These are phyloP conservation scores for Xiphophorus hellerii DNA, from an alignment of 2,113 vertebrate species.

Conservation along the genomic window DNA sequence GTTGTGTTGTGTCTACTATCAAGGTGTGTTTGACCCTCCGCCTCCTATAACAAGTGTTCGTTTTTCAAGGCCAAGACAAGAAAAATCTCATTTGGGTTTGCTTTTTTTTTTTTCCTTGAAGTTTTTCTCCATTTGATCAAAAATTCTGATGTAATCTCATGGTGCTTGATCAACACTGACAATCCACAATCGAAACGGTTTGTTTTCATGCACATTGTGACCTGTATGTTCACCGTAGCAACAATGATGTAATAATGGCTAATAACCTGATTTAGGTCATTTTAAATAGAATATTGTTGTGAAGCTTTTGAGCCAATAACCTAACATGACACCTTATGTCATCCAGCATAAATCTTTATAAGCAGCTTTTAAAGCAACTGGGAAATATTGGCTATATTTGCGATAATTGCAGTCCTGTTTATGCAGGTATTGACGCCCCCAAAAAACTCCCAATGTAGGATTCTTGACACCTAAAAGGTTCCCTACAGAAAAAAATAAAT, in stretches of 20 bases:
- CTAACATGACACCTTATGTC: too few species aligned
- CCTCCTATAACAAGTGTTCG: slow-evolving; percentile 44
- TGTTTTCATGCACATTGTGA: slow-evolving; percentile 61
- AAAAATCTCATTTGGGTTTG: slow-evolving; percentile 13
- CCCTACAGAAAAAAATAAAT: too few species aligned
- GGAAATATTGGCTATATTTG: not conserved
- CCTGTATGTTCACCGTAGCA: slow-evolving; percentile 58
- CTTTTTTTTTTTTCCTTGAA: slow-evolving; percentile 46
- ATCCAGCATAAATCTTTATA: too few species aligned
- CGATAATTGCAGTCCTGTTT: not conserved
- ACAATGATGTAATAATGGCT: not conserved
- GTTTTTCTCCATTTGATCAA: slow-evolving; percentile 30
- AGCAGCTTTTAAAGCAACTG: too few species aligned
- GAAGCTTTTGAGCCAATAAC: not conserved
- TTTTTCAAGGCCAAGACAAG: slow-evolving; percentile 36
- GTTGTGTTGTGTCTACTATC: slow-evolving; percentile 69
- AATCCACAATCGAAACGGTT: slow-evolving; percentile 71
- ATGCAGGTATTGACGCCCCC: not conserved
- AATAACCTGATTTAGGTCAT: not conserved
- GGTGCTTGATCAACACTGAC: slow-evolving; percentile 79
- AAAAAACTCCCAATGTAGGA: not conserved
- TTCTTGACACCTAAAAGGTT: not conserved
- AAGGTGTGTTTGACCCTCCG: slow-evolving; percentile 57
- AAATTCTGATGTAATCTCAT: slow-evolving; percentile 71
- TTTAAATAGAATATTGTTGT: not conserved